Percentiles rank a stretch among this genome's conserved stretches.
These are phyloP conservation scores for Camptogramma bilineatum DNA, from an alignment of 2,888 invertebrate species.

Conservation along the genomic window DNA sequence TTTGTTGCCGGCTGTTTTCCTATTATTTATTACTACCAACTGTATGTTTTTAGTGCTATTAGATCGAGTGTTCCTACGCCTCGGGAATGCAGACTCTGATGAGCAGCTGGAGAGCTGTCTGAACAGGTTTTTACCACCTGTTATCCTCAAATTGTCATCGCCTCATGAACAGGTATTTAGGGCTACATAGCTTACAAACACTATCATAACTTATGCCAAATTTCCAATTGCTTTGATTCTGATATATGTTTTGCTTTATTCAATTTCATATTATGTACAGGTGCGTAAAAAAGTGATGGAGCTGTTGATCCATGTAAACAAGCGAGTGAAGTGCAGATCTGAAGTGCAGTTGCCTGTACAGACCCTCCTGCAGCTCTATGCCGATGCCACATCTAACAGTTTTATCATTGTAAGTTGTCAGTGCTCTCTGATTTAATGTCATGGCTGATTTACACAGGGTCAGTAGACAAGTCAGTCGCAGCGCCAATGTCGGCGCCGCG, in stretches of 20 bases:
- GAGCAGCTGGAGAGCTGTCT: conserved; percentile 94
- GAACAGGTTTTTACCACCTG: conserved; percentile 92
- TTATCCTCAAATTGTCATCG: conserved; percentile 95
- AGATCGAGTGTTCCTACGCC: conserved; percentile 94
- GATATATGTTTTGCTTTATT: neutral
- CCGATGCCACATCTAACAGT: conserved; percentile 90
- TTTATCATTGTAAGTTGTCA: conserved; percentile 89
- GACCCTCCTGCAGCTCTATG: conserved; percentile 92
- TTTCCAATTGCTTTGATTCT: no score
- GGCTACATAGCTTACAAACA: neutral
- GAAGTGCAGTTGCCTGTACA: conserved; percentile 94
- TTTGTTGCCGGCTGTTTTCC: conserved; percentile 35
- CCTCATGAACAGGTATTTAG: conserved; percentile 90
- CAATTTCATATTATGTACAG: conserved; percentile 48
- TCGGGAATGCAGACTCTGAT: conserved; percentile 95
- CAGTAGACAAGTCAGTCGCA: no score
- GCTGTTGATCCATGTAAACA: conserved; percentile 95
- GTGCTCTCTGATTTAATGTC: neutral
- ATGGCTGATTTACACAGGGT: no score
- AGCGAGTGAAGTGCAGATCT: conserved; percentile 93
- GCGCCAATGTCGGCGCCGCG: no score
- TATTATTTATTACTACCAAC: conserved; percentile 26
- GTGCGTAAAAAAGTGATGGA: conserved; percentile 94
- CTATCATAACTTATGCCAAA: no score
- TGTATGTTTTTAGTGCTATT: conserved; percentile 88